Evolutionary conservation across 2,888 invertebrate genomes (phyloP).

Genomic region (Metallyticus violacea): DNA sequence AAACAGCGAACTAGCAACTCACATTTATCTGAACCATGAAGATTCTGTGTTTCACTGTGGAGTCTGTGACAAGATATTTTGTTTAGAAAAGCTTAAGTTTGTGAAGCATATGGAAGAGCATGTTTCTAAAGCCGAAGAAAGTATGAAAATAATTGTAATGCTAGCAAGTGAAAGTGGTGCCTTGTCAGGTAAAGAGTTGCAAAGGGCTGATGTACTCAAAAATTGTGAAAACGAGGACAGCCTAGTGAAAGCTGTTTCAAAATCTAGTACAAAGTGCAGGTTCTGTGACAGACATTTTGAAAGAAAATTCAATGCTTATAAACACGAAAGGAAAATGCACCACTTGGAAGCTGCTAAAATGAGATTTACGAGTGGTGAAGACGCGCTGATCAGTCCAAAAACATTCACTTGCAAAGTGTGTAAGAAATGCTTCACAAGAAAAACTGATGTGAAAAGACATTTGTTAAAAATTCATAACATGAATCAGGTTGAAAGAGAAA

Average conservation of each 20-base stretch:
- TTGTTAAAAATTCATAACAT: neutral
- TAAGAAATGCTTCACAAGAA: neutral
- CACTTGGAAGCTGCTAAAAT: too few relatives aligned
- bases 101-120: constrained; percentile 6
- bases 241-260: too few relatives aligned
- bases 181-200: too few relatives aligned
- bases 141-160: neutral
- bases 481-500: neutral
- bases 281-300: too few relatives aligned
- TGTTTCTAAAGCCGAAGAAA: neutral
- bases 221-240: too few relatives aligned
- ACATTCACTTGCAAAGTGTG: neutral
- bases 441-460: constrained; percentile 6
- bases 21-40: constrained; percentile 7
- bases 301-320: too few relatives aligned
- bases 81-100: constrained; percentile 13
- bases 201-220: too few relatives aligned
- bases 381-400: neutral
- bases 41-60: constrained; percentile 20
- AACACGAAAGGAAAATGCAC: too few relatives aligned
- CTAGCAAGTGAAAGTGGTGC: neutral
- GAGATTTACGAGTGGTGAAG: too few relatives aligned
- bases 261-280: too few relatives aligned
- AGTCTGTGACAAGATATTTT: constrained; percentile 17
- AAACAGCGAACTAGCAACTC: constrained; percentile 22